A percentile compares a stretch with the other conserved stretches of the same genome.
Conservation (phyloP, 2,113 vertebrate genomes). For the Lutjanus erythropterus region DNA sequence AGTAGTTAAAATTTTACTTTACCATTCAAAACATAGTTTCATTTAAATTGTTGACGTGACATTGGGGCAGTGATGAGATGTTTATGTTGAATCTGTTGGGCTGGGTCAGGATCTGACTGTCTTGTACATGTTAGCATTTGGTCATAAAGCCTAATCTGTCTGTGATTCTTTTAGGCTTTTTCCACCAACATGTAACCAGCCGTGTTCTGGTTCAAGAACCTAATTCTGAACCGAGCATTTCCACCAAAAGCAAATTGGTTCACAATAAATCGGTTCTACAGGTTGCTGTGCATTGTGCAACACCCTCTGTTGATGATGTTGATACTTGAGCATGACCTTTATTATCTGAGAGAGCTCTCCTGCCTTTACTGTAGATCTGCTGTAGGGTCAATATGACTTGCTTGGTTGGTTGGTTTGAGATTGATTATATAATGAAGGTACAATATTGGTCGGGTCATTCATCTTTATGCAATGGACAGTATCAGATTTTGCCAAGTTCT, state of each 20-base stretch:
- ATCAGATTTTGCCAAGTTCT: neutral
- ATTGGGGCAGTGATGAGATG: constrained; percentile 13
- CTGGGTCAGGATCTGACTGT: constrained; percentile 9
- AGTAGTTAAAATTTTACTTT: neutral
- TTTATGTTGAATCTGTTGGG: constrained; percentile 39
- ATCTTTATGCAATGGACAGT: neutral
- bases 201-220: no score
- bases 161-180: no score
- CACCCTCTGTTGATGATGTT: no score
- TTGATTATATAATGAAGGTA: neutral
- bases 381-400: neutral
- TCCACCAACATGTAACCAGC: no score
- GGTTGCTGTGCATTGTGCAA: no score
- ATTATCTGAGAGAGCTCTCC: no score
- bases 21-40: neutral
- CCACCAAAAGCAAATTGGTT: no score
- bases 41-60: neutral
- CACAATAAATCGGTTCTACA: no score
- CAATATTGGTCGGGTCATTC: neutral
- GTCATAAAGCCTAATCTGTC: neutral
- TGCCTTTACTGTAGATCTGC: neutral
- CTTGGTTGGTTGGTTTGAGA: neutral
- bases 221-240: no score
- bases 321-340: no score
- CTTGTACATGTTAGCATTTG: constrained; percentile 26